phyloP scores from a whole-genome alignment of 2,888 invertebrate species.

The Amphipyra berbera region DNA sequence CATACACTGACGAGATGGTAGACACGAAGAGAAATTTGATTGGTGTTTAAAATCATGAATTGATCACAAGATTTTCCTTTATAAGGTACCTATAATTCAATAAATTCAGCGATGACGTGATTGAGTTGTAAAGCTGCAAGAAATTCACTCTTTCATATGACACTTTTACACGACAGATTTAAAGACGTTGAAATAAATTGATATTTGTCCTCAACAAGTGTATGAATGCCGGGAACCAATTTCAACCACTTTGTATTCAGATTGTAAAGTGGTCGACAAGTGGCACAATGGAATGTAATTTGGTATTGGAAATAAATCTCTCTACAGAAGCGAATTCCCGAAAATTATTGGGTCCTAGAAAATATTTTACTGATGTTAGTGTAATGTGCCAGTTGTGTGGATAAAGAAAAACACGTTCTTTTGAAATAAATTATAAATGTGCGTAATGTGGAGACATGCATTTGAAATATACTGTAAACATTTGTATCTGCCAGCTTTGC shows the following conservation, averaged over 20 bases:
- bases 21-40: constrained; percentile 57
- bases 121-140: constrained; percentile 32
- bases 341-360: constrained; percentile 24
- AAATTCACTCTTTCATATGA: constrained; percentile 24
- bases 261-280: constrained; percentile 63
- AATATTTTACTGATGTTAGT: constrained; percentile 22
- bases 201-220: constrained; percentile 63
- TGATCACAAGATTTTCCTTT: constrained; percentile 20
- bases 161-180: constrained; percentile 40
- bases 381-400: constrained; percentile 21
- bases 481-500: constrained; percentile 59
- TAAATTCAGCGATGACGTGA: constrained; percentile 33
- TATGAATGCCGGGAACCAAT: constrained; percentile 68
- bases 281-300: constrained; percentile 67
- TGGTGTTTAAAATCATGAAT: constrained; percentile 30
- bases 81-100: constrained; percentile 31
- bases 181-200: constrained; percentile 65
- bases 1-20: constrained; percentile 41
- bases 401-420: constrained; percentile 28
- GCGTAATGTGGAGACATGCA: constrained; percentile 46
- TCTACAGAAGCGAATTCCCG: constrained; percentile 14
- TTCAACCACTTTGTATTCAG: constrained; percentile 73
- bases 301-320: constrained; percentile 53
- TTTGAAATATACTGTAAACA: constrained; percentile 63
- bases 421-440: constrained; percentile 39